A percentile compares a stretch with the other conserved stretches of the same genome.
Evolutionary conservation across 2,113 vertebrate genomes (phyloP).

Genomic region (cattle (Bos taurus)): ARS-UCD2.0 NC_037339.1:45788001-45788500

Average conservation of each 20-base stretch:
- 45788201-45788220: not conserved
- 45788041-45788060: no score
- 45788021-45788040: no score
- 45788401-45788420: not conserved
- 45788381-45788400: not conserved
- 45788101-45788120: not conserved
- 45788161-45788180: not conserved
- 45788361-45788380: not conserved
- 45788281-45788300: not conserved
- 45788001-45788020: no score
- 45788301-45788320: not conserved
- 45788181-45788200: not conserved
- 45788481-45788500: not conserved
- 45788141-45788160: not conserved
- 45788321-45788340: not conserved
- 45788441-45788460: not conserved
- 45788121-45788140: not conserved
- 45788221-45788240: not conserved
- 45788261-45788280: not conserved
- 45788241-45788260: not conserved
- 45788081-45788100: not conserved
- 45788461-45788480: not conserved
- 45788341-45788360: not conserved
- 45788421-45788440: not conserved
- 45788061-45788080: not conserved